Evolutionary conservation across 2,888 invertebrate genomes (phyloP).

Genomic region (Drosophila fulvimacula): DNA sequence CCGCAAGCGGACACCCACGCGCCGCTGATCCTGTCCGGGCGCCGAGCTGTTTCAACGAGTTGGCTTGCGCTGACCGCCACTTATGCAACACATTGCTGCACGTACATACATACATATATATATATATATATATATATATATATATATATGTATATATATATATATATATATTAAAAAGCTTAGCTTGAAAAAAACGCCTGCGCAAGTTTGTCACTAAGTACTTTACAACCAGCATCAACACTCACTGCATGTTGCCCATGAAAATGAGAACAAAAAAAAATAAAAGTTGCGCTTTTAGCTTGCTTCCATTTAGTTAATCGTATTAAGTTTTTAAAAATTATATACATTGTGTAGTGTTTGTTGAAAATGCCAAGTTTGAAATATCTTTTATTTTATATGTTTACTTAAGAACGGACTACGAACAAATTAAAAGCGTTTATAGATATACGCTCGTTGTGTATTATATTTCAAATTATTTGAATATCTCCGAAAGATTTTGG

Average conservation of each 20-base stretch:
- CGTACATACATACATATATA: not conserved
- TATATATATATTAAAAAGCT: constrained; percentile 29
- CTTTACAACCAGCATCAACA: constrained; percentile 25
- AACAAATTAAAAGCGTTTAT: too few species aligned
- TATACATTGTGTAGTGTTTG: not conserved
- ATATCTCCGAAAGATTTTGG: not conserved
- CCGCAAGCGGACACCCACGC: constrained; percentile 39
- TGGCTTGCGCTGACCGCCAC: constrained; percentile 54
- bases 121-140: not conserved
- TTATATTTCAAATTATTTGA: too few species aligned
- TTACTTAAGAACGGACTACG: too few species aligned
- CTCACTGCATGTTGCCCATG: not conserved
- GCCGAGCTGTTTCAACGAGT: constrained; percentile 15
- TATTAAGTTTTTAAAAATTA: not conserved
- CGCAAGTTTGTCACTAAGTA: constrained; percentile 43
- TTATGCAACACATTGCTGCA: constrained; percentile 35
- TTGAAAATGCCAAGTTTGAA: not conserved
- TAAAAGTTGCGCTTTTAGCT: constrained; percentile 1
- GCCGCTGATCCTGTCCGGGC: not conserved
- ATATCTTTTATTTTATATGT: too few species aligned
- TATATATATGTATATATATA: not conserved
- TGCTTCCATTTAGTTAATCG: not conserved
- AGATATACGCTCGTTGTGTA: too few species aligned
- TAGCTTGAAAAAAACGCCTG: constrained; percentile 27
- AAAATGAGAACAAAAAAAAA: not conserved